Evolutionary conservation across 2,888 invertebrate genomes (phyloP).

Genomic region (Mythimna pallens): DNA sequence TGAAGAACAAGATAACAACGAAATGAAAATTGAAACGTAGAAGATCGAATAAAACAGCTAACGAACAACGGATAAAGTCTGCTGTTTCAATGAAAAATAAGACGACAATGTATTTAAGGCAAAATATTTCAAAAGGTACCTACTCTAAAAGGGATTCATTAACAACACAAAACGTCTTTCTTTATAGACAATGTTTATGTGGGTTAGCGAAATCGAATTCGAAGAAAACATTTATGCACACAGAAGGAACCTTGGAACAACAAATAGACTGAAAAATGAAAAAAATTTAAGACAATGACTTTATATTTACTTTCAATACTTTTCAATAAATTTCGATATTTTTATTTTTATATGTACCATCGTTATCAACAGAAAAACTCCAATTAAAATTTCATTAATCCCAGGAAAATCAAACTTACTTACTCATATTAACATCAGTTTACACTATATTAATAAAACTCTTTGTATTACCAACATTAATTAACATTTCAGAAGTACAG

Average conservation of each 20-base stretch:
- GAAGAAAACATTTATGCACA: slow-evolving; percentile 8
- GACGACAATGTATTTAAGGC: too few relatives aligned
- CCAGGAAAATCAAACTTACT: background rate
- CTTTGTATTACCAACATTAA: slow-evolving; percentile 30
- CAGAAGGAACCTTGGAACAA: slow-evolving; percentile 9
- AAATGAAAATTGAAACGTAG: slow-evolving; percentile 2
- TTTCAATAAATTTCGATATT: background rate
- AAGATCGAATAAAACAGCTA: background rate
- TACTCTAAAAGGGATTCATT: slow-evolving; percentile 16
- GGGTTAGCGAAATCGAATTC: slow-evolving; percentile 26
- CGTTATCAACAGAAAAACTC: background rate
- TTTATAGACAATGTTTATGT: slow-evolving; percentile 30
- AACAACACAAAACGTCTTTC: slow-evolving; percentile 28
- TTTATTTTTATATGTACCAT: background rate
- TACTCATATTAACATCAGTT: background rate
- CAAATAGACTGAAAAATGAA: background rate
- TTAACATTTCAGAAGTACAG: slow-evolving; percentile 28
- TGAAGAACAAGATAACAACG: background rate
- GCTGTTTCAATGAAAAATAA: slow-evolving; percentile 19
- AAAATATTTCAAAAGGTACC: slow-evolving; percentile 22
- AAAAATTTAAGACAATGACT: background rate
- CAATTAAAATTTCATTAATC: slow-evolving; percentile 27
- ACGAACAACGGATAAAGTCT: slow-evolving; percentile 8
- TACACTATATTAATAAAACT: background rate
- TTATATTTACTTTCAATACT: background rate